Evolutionary conservation across 2,888 invertebrate genomes (phyloP).

Genomic region (Dolichomitus sp.): DNA sequence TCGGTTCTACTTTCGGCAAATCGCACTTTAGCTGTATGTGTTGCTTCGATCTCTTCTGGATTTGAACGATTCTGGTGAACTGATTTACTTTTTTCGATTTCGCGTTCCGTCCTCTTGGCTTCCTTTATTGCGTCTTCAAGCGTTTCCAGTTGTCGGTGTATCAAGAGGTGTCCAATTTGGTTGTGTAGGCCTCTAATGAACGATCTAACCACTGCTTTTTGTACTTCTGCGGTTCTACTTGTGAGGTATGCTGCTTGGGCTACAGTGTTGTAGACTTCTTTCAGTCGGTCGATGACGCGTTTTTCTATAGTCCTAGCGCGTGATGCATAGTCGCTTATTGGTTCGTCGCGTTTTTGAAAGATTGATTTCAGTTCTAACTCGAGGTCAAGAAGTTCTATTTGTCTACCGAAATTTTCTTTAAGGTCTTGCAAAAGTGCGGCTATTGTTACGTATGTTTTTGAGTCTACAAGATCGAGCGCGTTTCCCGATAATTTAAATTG

Average conservation of each 20-base stretch:
- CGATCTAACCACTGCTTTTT: not conserved
- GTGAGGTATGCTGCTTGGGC: not conserved
- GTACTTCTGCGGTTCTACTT: not conserved
- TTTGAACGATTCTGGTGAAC: not conserved
- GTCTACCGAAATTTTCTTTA: not conserved
- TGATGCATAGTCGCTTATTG: not conserved
- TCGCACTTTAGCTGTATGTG: not conserved
- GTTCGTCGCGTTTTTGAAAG: slow-evolving; percentile 17
- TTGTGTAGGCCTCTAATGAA: slow-evolving; percentile 7
- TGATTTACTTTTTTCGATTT: not conserved
- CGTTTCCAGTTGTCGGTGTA: not conserved
- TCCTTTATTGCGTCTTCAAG: not conserved
- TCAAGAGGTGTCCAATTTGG: not conserved
- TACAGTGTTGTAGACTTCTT: not conserved
- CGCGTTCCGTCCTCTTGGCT: not conserved
- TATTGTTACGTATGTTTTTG: slow-evolving; percentile 8
- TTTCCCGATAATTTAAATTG: slow-evolving; percentile 6
- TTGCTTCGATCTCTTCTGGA: not conserved
- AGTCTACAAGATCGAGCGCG: slow-evolving; percentile 2
- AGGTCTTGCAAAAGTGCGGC: slow-evolving; percentile 5
- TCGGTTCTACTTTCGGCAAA: not conserved
- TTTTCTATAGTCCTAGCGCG: not conserved
- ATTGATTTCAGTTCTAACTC: slow-evolving; percentile 16
- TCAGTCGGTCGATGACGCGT: not conserved
- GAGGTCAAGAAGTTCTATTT: slow-evolving; percentile 11